Evolutionary conservation across 2,113 vertebrate genomes (phyloP).

Genomic region (Hyperoodon ampullatus): DNA sequence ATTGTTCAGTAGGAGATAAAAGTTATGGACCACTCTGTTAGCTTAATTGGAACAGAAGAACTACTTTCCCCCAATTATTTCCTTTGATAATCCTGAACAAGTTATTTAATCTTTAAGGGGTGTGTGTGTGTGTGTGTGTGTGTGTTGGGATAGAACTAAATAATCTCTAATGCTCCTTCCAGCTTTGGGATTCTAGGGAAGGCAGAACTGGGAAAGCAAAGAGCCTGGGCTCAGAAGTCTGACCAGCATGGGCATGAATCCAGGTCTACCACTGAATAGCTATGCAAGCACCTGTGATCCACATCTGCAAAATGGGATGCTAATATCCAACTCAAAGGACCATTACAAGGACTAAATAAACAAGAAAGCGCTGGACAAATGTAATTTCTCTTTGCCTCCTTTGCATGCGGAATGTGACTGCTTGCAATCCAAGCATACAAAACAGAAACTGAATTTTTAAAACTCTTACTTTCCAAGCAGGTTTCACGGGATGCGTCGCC

Average conservation of each 20-base stretch:
- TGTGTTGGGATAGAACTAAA: background rate
- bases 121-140: background rate
- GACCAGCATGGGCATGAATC: background rate
- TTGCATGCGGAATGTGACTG: background rate
- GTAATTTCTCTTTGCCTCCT: background rate
- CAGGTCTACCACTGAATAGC: background rate
- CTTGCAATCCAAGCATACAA: background rate
- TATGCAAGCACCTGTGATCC: background rate
- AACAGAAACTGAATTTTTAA: background rate
- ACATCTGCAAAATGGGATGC: background rate
- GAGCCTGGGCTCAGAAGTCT: background rate
- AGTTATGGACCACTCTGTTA: background rate
- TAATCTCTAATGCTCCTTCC: background rate
- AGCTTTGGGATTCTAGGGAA: background rate
- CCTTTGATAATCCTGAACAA: slow-evolving; percentile 17
- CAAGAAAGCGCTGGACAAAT: background rate
- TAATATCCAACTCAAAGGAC: background rate
- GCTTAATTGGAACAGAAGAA: background rate
- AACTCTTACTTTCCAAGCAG: background rate
- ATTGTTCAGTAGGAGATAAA: background rate
- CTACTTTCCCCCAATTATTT: background rate
- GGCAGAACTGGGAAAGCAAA: background rate
- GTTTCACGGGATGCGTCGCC: background rate
- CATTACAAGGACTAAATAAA: background rate
- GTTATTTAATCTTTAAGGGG: background rate